Evolutionary conservation across 2,888 invertebrate species (phyloP).

Genomic region (Drosophila helvetica): DNA sequence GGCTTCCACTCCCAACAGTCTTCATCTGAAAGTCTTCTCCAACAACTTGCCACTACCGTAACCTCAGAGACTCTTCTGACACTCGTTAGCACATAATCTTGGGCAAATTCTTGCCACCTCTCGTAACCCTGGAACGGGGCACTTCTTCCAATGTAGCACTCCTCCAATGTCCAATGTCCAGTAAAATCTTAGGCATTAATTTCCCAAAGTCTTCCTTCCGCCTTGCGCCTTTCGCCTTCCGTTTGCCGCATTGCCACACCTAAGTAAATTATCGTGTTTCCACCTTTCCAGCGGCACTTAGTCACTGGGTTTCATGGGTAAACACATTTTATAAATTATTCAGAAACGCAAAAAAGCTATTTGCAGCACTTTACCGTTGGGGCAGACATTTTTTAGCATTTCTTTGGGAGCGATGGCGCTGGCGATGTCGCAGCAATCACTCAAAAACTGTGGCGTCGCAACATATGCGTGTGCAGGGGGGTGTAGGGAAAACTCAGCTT

Average conservation of each 20-base stretch:
- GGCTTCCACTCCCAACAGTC: too few species aligned
- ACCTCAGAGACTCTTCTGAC: background rate
- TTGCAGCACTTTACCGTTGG: slow-evolving; percentile 79
- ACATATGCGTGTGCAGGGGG: slow-evolving; percentile 65
- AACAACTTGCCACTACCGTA: too few species aligned
- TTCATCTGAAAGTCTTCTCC: too few species aligned
- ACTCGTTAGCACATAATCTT: too few species aligned
- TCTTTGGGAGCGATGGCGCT: slow-evolving; percentile 10
- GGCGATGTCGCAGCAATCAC: slow-evolving; percentile 64
- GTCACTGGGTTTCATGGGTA: slow-evolving; percentile 79
- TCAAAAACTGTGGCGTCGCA: slow-evolving; percentile 74
- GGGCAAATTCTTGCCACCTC: too few species aligned
- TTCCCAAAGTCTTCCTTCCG: slow-evolving; percentile 19
- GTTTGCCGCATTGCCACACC: slow-evolving; percentile 37
- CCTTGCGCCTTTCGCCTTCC: too few species aligned
- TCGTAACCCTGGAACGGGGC: background rate
- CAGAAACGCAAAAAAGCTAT: slow-evolving; percentile 80
- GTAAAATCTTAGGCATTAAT: slow-evolving; percentile 38
- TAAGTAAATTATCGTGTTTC: slow-evolving; percentile 79
- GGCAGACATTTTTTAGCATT: slow-evolving; percentile 60
- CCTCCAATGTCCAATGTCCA: background rate
- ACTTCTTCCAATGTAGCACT: too few species aligned
- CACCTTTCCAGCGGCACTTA: slow-evolving; percentile 62
- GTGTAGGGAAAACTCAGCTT: slow-evolving; percentile 39
- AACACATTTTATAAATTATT: slow-evolving; percentile 80